These are phyloP conservation scores for Echinarachnius parma DNA, from an alignment of 53 echinoderm and acorn worm species.

Conservation along the genomic window DNA sequence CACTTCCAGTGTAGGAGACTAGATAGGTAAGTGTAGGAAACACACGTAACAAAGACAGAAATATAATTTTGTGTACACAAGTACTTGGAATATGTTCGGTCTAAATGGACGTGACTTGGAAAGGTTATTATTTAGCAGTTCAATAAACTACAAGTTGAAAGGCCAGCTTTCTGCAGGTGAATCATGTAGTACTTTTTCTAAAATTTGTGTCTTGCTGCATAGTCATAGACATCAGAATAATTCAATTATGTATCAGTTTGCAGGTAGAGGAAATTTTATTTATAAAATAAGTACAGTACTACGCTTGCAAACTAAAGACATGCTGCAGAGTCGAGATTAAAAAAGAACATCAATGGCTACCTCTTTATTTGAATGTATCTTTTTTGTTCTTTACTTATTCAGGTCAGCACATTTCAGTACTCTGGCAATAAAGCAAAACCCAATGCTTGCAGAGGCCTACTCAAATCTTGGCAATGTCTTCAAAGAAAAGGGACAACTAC, in stretches of 20 bases:
- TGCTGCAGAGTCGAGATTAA: background rate
- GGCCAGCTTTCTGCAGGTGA: background rate
- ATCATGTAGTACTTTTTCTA: background rate
- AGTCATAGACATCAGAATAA: too few species aligned
- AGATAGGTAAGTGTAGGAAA: constrained; percentile 92
- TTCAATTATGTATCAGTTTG: too few species aligned
- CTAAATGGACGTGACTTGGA: background rate
- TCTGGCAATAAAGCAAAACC: constrained; percentile 94
- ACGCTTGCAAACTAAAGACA: background rate
- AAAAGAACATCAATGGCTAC: background rate
- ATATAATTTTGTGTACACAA: too few species aligned
- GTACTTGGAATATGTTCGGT: background rate
- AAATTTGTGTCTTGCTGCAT: background rate
- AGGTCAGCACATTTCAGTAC: constrained; percentile 99
- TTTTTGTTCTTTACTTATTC: background rate
- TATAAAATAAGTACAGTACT: too few species aligned
- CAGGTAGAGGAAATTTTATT: too few species aligned
- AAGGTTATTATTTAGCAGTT: too few species aligned
- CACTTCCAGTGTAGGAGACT: constrained; percentile 96
- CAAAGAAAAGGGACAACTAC: constrained; percentile 96
- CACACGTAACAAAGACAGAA: too few species aligned
- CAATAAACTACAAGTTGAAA: too few species aligned
- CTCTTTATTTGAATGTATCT: background rate
- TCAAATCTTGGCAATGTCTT: constrained; percentile 98
- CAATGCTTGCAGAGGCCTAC: constrained; percentile 95